Evolutionary conservation across 1,140 invertebrate genomes (phyloP), one percentile per base, ranked within the genome.

Genomic region (Eubasilissa regina): DNA sequence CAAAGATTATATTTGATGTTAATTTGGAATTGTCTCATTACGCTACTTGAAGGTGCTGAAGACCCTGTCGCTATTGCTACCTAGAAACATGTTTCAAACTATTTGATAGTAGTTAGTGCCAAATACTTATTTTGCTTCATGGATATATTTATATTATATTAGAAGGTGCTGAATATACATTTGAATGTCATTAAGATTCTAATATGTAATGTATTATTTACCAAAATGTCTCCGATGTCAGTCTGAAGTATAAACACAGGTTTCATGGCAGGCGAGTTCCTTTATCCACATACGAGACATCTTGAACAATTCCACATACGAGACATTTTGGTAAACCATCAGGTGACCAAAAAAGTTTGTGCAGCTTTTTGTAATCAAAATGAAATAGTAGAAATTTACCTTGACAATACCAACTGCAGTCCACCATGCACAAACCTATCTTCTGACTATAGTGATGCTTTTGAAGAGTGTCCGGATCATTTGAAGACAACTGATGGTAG

Each of bases 111-210:
- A 64, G 21, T 43, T 15, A 21, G 60, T 64, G 60, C 60, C 60
- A 64, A 64, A 64, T 35, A 64, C 19, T 64, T 43, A 25, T 64
- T 43, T 64, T 64, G 60, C 60, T 64, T 64, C 35, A 21, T 64
- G 60, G 35, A 11, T 64, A 0, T 11, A 64, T 64, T 64, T 64
- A 43, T 35, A 25, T 19, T 25, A n/a, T 64, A 25, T 64, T 35
- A 11, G 13, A 64, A n/a, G 35, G 60, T 64, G 60, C 60, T 19
- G 43, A 13, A 8, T 8, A 51, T 4, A 1, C 3, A 51, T 13
- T 51, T 51, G n/a, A 13, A 8, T 51, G n/a, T 51, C 48, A 51
- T 13, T 51, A 51, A 51, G n/a, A 13, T 15, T 12, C 3, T 51
- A 51, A 51, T 51, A 51, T 15, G n/a, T 15, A 51, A 15, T 13